Conservation (phyloP, 2,888 invertebrate species). For the Tetragnatha montana region DNA sequence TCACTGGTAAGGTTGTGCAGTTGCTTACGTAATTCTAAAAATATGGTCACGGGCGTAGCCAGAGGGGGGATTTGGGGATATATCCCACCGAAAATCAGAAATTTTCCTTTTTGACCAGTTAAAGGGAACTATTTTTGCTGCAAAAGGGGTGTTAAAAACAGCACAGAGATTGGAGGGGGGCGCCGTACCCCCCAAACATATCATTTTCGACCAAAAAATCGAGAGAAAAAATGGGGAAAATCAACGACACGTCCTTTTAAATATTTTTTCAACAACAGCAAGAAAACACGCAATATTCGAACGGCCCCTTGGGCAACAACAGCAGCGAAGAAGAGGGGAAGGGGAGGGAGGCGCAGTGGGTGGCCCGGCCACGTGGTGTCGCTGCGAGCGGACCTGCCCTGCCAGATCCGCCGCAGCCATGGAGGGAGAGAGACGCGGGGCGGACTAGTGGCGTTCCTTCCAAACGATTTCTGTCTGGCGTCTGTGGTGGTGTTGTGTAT, state of each 20-base stretch:
- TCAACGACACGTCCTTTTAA: background rate
- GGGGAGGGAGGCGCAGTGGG: slow-evolving; percentile 42
- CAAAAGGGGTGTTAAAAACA: too few species aligned
- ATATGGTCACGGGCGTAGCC: too few species aligned
- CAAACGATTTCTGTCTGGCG: background rate
- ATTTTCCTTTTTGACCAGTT: too few species aligned
- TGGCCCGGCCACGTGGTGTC: slow-evolving; percentile 57
- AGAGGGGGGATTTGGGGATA: too few species aligned
- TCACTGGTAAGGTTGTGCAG: too few species aligned
- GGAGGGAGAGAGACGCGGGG: slow-evolving; percentile 18
- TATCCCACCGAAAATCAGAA: too few species aligned
- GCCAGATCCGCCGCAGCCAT: slow-evolving; percentile 40
- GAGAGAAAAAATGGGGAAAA: too few species aligned
- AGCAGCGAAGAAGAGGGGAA: background rate
- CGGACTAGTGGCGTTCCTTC: slow-evolving; percentile 2
- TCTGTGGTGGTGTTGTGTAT: background rate
- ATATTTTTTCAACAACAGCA: background rate
- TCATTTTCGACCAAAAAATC: background rate
- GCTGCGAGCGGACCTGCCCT: slow-evolving; percentile 9
- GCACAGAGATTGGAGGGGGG: too few species aligned
- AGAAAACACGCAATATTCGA: background rate
- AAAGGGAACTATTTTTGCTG: too few species aligned
- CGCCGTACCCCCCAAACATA: background rate
- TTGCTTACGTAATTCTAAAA: too few species aligned
- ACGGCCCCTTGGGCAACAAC: slow-evolving; percentile 17